Evolutionary conservation across 1,140 invertebrate genomes (phyloP), one percentile per base, ranked within the genome.

Genomic region (Telenomus remus): DNA sequence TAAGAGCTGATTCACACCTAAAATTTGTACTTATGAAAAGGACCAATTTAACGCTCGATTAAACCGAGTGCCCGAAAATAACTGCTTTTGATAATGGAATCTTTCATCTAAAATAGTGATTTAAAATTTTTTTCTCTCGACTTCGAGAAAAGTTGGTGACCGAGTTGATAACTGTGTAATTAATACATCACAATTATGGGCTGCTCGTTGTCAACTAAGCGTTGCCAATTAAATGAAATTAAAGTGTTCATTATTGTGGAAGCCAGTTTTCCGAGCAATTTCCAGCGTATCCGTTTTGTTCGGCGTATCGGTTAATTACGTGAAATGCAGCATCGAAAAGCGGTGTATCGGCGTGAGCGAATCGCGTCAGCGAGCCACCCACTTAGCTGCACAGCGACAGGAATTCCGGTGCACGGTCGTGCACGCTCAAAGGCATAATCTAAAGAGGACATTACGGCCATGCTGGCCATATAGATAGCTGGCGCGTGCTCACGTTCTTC

Each of bases 361-460:
- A 69, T 72, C 51, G 63, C 65, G 64, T 14, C 51, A 57, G 42
- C 64, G 59, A 73, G 55, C 78, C 78, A 77, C 74, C 78, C 74
- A 76, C 74, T 77, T 76, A 64, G 70, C 34, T 69, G 61, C 54
- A 77, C 70, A 74, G 51, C 66, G 66, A 78, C 57, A 74, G 66
- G 61, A 74, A 71, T 74, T 71, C 59, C 71, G 66, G 60, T 57
- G 56, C 70, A 74, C 50, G 65, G 54, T 77, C 66, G 66, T 77
- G 78, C 66, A 72, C 66, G 78, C 61, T 77, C 63, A 77, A 77
- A 79, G 74, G 78, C 77, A 78, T 74, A 79, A 79, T 79, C 77
- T 77, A 77, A 74, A 79, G 74, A 79, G 77, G 77, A 74, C 64
- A 79, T 82, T 77, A 78, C 71, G 65, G 14, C 54, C 64, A 63